Evolutionary conservation across 1,140 invertebrate genomes (phyloP).

Genomic region (Plutomurus gul): DNA sequence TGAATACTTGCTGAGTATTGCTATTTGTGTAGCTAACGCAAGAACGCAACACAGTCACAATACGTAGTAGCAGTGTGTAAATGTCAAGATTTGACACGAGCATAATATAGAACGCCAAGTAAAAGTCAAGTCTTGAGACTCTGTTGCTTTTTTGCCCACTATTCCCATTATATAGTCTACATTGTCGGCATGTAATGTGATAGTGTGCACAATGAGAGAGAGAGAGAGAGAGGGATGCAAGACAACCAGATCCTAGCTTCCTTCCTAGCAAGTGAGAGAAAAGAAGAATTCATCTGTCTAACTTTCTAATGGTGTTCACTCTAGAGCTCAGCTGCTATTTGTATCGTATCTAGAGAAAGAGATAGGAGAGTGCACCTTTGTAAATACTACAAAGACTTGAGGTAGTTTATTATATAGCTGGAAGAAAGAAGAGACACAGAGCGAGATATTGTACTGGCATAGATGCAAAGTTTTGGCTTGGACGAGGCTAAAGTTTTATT

Average conservation of each 20-base stretch:
- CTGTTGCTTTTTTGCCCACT: neutral
- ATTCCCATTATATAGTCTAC: neutral
- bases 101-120: neutral
- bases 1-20: neutral
- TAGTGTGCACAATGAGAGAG: neutral
- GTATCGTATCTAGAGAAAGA: no score
- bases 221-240: neutral
- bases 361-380: no score
- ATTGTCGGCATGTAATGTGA: no score
- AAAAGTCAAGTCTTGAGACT: neutral
- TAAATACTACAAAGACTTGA: no score
- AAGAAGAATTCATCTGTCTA: neutral
- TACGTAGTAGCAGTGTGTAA: neutral
- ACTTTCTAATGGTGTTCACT: neutral
- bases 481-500: slow-evolving; percentile 6
- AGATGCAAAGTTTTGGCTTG: no score
- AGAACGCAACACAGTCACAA: neutral
- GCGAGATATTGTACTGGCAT: no score
- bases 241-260: no score
- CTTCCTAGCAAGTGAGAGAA: no score
- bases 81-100: slow-evolving; percentile 2
- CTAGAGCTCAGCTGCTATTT: no score
- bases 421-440: no score
- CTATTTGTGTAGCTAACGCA: neutral
- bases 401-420: no score